These are phyloP conservation scores for Bombylius discolor DNA, from an alignment of 2,888 invertebrate genomes.

Conservation along the genomic window DNA sequence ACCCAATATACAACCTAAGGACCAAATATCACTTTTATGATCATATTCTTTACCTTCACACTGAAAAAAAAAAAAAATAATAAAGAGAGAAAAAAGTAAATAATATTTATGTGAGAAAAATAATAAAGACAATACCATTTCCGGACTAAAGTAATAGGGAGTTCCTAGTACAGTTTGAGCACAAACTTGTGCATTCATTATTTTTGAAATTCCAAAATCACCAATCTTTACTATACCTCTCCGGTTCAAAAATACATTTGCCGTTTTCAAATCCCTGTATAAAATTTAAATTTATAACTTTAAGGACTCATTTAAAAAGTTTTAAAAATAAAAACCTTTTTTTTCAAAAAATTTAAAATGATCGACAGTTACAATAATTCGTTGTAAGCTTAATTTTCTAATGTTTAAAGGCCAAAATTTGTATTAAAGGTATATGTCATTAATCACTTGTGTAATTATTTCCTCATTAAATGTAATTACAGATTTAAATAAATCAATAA, in stretches of 20 bases:
- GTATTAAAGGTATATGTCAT: too few species aligned
- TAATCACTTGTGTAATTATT: too few species aligned
- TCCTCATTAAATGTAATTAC: too few species aligned
- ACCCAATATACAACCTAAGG: slow-evolving; percentile 61
- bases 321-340: too few species aligned
- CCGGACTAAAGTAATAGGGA: slow-evolving; percentile 59
- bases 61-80: slow-evolving; percentile 28
- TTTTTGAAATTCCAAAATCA: slow-evolving; percentile 64
- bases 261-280: slow-evolving; percentile 56
- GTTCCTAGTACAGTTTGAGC: slow-evolving; percentile 60
- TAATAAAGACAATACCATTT: slow-evolving; percentile 40
- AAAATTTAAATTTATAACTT: not conserved
- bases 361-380: too few species aligned
- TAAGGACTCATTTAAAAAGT: not conserved
- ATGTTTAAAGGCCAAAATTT: too few species aligned
- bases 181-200: slow-evolving; percentile 51
- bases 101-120: not conserved
- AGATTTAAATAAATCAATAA: too few species aligned
- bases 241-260: slow-evolving; percentile 57
- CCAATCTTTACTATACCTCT: slow-evolving; percentile 55
- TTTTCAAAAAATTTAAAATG: not conserved
- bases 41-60: slow-evolving; percentile 64
- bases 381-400: too few species aligned
- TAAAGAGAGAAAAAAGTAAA: not conserved
- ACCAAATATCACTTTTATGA: slow-evolving; percentile 68